phyloP scores from a whole-genome alignment of 2,113 vertebrate genomes.

The Dasypus novemcinctus region DNA sequence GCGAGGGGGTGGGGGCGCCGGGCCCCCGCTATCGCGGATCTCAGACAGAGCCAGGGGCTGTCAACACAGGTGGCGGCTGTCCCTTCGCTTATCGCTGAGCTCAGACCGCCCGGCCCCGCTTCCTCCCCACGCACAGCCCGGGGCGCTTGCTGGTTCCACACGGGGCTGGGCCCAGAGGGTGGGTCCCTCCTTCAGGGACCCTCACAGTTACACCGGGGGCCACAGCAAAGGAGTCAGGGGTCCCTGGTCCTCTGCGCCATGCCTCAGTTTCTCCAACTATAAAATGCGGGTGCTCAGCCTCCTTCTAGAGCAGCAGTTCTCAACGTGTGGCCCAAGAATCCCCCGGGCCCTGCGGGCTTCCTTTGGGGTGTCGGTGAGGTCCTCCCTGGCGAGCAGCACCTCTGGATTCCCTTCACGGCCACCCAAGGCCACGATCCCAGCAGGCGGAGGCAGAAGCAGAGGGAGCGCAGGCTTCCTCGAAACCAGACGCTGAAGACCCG shows the following conservation, averaged over 20 bases:
- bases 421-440: not conserved
- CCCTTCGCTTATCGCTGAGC: not conserved
- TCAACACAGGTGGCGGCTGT: not conserved
- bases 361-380: not conserved
- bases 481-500: not conserved
- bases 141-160: not conserved
- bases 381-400: not conserved
- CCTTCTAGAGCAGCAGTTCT: not conserved
- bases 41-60: slow-evolving; percentile 33
- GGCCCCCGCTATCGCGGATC: slow-evolving; percentile 43
- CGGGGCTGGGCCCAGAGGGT: not conserved
- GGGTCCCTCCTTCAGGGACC: not conserved
- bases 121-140: not conserved
- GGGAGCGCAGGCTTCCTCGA: not conserved
- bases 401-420: not conserved
- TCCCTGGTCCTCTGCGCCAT: not conserved
- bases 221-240: not conserved
- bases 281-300: not conserved
- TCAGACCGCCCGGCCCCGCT: not conserved
- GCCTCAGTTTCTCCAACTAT: not conserved
- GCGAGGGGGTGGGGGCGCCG: not conserved
- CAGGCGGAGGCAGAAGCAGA: not conserved
- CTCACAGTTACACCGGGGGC: not conserved
- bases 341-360: not conserved
- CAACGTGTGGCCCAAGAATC: not conserved